Evolutionary conservation across 2,888 invertebrate genomes (phyloP).

Genomic region (Pedicia rivosa): DNA sequence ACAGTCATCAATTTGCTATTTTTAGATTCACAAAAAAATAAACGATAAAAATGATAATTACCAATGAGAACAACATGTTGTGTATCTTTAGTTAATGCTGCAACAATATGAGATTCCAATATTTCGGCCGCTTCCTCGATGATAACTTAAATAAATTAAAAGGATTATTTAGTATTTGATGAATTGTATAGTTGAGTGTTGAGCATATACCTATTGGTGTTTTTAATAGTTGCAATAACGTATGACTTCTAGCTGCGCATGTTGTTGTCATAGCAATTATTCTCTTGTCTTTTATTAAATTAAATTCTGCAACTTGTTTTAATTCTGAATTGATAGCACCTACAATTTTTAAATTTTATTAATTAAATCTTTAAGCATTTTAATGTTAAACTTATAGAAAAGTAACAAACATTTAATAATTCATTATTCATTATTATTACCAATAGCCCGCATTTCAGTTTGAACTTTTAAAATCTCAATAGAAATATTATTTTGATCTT

Average conservation of each 20-base stretch:
- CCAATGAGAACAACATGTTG: slow-evolving; percentile 76
- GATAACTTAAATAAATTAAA: slow-evolving; percentile 34
- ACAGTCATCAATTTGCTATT: too few relatives aligned
- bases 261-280: slow-evolving; percentile 66
- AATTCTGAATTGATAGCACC: too few relatives aligned
- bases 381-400: too few relatives aligned
- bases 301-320: slow-evolving; percentile 38
- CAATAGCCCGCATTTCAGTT: background rate
- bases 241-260: slow-evolving; percentile 50
- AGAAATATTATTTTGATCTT: background rate
- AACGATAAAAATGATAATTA: too few relatives aligned
- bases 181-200: background rate
- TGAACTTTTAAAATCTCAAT: background rate
- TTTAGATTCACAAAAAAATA: too few relatives aligned
- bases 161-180: background rate
- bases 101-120: slow-evolving; percentile 67
- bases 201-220: slow-evolving; percentile 43
- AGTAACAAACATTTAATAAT: too few relatives aligned
- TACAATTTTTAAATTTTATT: too few relatives aligned
- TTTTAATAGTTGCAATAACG: slow-evolving; percentile 40
- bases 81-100: slow-evolving; percentile 52
- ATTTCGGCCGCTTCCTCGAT: slow-evolving; percentile 87
- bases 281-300: slow-evolving; percentile 34
- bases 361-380: too few relatives aligned
- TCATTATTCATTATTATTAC: too few relatives aligned